Percentiles rank a stretch among this genome's conserved stretches.
Evolutionary conservation across 2,113 vertebrate species (phyloP).

Genomic region (Morphnarchus princeps): DNA sequence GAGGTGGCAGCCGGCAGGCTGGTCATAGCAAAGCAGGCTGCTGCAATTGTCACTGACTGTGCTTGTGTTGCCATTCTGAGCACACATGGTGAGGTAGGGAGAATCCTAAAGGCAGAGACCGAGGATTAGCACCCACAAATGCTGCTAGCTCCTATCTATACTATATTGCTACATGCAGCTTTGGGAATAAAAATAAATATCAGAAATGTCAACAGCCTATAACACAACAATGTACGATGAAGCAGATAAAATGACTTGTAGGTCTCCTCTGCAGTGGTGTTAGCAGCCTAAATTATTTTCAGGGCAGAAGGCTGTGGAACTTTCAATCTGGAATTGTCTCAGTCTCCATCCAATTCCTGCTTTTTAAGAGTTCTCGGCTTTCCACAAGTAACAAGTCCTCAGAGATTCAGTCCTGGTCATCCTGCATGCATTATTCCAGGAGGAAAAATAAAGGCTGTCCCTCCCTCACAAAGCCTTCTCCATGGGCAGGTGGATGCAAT

Average conservation of each 20-base stretch:
- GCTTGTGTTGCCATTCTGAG: background rate
- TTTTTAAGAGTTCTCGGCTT: background rate
- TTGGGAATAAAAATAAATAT: background rate
- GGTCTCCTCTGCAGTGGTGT: background rate
- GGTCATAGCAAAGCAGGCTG: background rate
- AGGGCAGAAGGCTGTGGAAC: background rate
- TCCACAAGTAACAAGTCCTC: background rate
- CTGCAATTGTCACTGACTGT: fast-evolving
- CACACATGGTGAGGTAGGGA: background rate
- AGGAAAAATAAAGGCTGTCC: background rate
- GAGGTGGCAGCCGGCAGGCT: background rate
- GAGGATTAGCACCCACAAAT: background rate
- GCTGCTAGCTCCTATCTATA: background rate
- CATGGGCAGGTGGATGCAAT: background rate
- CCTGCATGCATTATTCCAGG: background rate
- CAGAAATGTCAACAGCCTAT: background rate
- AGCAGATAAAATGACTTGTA: background rate
- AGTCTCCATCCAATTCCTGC: background rate
- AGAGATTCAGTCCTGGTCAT: background rate
- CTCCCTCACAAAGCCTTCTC: background rate
- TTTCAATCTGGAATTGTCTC: background rate
- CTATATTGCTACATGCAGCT: background rate
- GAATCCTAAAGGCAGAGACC: background rate
- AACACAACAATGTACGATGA: background rate
- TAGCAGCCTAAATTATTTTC: background rate